Base-by-base conservation (phyloP, 2,113 vertebrate species). In the Equus quagga region DNA sequence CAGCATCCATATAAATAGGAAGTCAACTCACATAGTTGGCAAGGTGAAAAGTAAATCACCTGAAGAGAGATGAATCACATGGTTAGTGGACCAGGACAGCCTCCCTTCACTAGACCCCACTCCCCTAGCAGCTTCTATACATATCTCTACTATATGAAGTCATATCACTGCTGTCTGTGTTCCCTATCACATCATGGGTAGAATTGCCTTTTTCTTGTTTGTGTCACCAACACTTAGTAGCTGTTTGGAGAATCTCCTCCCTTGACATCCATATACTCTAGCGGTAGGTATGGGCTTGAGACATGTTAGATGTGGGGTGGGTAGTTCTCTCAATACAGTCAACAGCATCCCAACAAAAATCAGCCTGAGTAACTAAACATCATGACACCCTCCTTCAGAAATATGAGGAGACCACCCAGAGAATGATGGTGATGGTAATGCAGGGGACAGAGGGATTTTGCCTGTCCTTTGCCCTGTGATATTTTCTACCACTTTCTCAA, bases 11-110 rank as follows among this genome's bases (percentile, higher is more conserved):
- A 24, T 46, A 95, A 94, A 81, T 85, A 95, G 60, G 33, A 73
- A 96, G 60, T 96, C 87, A 81, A 76, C 33, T 89, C 87, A 72
- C 60, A 78, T 89, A 31, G 78, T 8, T 91, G 76, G 54, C 19
- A 49, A 96, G 49, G 72, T 95, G 87, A 91, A 81, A 95, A 76
- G 58, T 56, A 96, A 95, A 70, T 84, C 19, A 62, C 28, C 14
- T 46, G 9, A 75, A 93, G 73, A 78, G 54, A 80, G 64, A 95
- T 41, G 49, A 69, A 79, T 87, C 72, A 87, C 15, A 31, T 62
- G 64, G 44, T 64, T 75, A 64, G 70, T 33, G 70, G 75, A 15
- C 62, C 41, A 78, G 41, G 51, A 33, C 36, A 80, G n/a, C 15
- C 10, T 78, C 69, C 28, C 26, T 14, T 62, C 23, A 70, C 5